Evolutionary conservation across 2,888 invertebrate genomes (phyloP).

Genomic region (Cetonia aurata): DNA sequence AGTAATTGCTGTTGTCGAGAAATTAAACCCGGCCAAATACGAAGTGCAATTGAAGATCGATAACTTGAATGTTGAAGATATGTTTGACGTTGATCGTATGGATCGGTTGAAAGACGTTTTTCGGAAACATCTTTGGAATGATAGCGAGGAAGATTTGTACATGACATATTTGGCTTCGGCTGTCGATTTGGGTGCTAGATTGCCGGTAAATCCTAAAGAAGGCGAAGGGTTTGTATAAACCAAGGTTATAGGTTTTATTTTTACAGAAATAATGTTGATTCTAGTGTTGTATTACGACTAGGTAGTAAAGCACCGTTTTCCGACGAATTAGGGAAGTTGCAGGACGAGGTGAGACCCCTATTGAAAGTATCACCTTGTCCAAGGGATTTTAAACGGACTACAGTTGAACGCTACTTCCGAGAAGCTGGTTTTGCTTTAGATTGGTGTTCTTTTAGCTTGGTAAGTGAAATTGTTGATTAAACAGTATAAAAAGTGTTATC

Average conservation of each 20-base stretch:
- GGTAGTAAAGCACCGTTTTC: constrained; percentile 85
- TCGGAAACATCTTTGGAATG: constrained; percentile 82
- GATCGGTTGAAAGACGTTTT: constrained; percentile 83
- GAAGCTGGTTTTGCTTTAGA: constrained; percentile 84
- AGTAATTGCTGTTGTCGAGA: constrained; percentile 75
- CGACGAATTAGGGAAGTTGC: constrained; percentile 74
- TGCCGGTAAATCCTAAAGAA: constrained; percentile 85
- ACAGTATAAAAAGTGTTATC: constrained; percentile 46
- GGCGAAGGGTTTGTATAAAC: constrained; percentile 79
- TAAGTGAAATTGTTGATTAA: constrained; percentile 63
- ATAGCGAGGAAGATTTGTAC: constrained; percentile 80
- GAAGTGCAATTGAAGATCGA: constrained; percentile 90
- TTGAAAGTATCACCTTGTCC: constrained; percentile 85
- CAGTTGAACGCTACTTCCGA: constrained; percentile 86
- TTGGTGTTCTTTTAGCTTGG: constrained; percentile 91
- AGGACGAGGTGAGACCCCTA: constrained; percentile 86
- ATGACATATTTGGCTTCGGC: constrained; percentile 89
- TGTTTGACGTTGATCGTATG: constrained; percentile 80
- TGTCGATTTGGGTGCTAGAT: constrained; percentile 84
- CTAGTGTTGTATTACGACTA: constrained; percentile 82
- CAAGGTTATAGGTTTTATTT: not conserved
- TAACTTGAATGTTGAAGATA: constrained; percentile 89
- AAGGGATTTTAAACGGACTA: constrained; percentile 85
- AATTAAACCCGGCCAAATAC: constrained; percentile 76
- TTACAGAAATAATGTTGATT: constrained; percentile 47